Percentiles rank a stretch among this genome's conserved stretches.
These are phyloP conservation scores for Aythya baeri DNA, from an alignment of 2,113 vertebrate genomes.

Conservation along the genomic window DNA sequence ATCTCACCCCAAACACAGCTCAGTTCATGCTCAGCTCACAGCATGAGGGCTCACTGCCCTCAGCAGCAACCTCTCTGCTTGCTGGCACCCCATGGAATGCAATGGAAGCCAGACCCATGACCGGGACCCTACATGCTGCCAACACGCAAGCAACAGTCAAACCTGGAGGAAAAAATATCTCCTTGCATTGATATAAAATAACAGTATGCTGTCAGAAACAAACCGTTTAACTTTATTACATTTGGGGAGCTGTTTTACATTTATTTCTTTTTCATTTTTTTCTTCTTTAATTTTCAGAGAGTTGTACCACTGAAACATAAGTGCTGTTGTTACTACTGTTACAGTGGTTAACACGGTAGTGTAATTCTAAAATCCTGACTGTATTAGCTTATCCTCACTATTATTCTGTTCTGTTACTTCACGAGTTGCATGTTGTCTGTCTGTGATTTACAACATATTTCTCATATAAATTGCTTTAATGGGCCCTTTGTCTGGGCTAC, in stretches of 20 bases:
- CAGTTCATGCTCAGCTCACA: background rate
- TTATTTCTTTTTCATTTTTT: background rate
- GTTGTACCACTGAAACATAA: background rate
- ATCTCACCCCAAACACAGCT: background rate
- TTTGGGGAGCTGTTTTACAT: background rate
- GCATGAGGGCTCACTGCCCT: background rate
- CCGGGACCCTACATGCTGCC: background rate
- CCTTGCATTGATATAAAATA: background rate
- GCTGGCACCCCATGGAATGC: fast-evolving
- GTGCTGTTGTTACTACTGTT: background rate
- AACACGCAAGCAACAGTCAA: background rate
- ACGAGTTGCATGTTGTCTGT: background rate
- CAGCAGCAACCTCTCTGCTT: too few relatives aligned
- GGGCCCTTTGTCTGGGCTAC: background rate
- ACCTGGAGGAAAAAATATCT: too few relatives aligned
- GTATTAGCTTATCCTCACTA: background rate
- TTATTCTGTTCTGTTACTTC: background rate
- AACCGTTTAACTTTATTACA: background rate
- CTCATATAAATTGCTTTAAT: conserved; percentile 30
- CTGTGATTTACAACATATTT: conserved; percentile 18
- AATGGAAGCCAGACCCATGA: background rate
- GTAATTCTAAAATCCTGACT: background rate
- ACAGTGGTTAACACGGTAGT: background rate
- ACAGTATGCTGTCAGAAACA: background rate
- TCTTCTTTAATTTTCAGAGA: background rate